Evolutionary conservation across 2,797 vertebrate genomes (phyloP).

Genomic region (Urosaurus nigricauda): DNA sequence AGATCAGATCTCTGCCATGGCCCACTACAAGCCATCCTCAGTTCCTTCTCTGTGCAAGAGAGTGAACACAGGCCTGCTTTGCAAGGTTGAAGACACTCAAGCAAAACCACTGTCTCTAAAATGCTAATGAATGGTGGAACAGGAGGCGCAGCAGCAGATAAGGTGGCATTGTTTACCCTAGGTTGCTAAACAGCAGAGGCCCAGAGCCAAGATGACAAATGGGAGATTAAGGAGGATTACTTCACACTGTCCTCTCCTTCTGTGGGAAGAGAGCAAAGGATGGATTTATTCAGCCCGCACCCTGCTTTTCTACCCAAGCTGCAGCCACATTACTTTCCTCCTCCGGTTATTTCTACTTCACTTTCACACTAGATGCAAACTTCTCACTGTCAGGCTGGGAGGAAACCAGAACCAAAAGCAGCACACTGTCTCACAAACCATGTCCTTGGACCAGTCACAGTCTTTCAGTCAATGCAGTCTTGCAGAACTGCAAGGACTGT

Average conservation of each 20-base stretch:
- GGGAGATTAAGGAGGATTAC: slow-evolving; percentile 12
- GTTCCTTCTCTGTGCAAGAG: not conserved
- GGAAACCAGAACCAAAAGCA: not conserved
- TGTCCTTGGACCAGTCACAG: not conserved
- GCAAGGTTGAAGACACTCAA: not conserved
- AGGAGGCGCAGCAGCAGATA: not conserved
- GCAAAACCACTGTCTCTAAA: no score
- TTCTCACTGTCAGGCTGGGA: not conserved
- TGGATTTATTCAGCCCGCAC: not conserved
- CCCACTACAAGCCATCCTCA: no score
- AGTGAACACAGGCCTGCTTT: not conserved
- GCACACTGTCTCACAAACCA: no score
- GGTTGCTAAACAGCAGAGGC: slow-evolving; percentile 11
- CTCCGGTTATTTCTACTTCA: not conserved
- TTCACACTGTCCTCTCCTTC: not conserved
- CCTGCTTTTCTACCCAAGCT: not conserved
- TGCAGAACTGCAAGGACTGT: not conserved
- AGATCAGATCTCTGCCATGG: not conserved
- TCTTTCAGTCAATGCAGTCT: not conserved
- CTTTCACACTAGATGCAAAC: not conserved
- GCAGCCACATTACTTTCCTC: not conserved
- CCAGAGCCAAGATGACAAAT: not conserved
- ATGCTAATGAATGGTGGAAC: not conserved
- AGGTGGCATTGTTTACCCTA: not conserved
- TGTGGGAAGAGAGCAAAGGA: not conserved